Base-by-base conservation (phyloP, 2,797 vertebrate species). In the Amphiprion clarkii region DNA sequence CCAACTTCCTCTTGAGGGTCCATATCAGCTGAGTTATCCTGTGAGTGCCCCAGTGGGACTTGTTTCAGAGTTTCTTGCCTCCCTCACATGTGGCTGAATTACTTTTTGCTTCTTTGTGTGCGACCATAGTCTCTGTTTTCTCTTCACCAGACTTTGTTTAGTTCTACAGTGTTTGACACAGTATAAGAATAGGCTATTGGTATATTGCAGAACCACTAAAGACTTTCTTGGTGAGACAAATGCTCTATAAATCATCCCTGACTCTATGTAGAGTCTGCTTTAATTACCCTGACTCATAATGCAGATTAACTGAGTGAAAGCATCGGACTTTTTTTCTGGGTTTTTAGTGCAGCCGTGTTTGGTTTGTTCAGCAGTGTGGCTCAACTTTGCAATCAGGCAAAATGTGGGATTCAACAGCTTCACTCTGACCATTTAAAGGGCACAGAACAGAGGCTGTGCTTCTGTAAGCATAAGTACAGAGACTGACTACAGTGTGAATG, bases 1-100 rank as follows among this genome's bases (percentile, higher is more conserved):
- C 71, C 39, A 51, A 62, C 83, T 90, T 93, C 93, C 91, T 93
- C 86, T 85, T 66, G 2, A 66, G 76, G 74, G 75, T 70, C 83
- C 57, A 60, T 82, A 89, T 90, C 87, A 90, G 83, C 80, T 83
- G 81, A 86, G 77, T 71, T 88, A 87, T 87, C 81, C 85, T 83
- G 78, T 77, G 78, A 87, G 61, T 66, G 66, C 39, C 69, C 84
- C 71, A 49, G 40, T 57, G 87, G 83, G 84, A 8, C 59, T 52
- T 49, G 46, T 79, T 85, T 70, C 44, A 77, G 52, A 51, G 44
- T 59, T 52, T 29, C 27, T 53, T 63, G 44, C 29, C 67, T 67
- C 48, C 25, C 54, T 29, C 21, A 36, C 44, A 42, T 31, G 49
- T 58, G 76, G 63, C 61, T 73, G 76, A n/a, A 71, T 53, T 27